Base-by-base conservation (phyloP, 2,113 vertebrate species). In the Nerophis lumbriciformis region DNA sequence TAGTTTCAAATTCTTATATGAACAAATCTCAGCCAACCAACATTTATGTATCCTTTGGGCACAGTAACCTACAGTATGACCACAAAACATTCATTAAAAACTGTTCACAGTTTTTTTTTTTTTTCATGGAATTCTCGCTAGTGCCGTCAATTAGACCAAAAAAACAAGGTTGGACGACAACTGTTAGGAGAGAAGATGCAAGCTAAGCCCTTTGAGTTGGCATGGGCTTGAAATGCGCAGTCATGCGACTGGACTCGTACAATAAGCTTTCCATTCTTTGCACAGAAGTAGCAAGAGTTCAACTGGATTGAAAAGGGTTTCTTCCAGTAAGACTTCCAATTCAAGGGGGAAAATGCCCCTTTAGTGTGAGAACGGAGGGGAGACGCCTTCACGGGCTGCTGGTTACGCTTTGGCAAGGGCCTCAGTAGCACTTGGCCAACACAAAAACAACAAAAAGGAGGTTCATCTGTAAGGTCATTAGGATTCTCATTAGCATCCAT, bases 311-410 rank as follows among this genome's bases (percentile, higher is more conserved):
- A 89, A 91, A 89, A 87, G 71, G 73, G 72, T 77, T 66, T 81
- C 73, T 79, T 78, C 6, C 3, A 76, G 80, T 87, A 85, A 63
- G 79, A 91, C 77, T 77, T 83, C 72, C 70, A 86, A 91, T 90
- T 90, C 84, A 82, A 59, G 85, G 80, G 90, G 79, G 79, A 85
- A 89, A 90, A 83, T 83, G 85, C 84, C 85, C 85, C 90, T 85
- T 87, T 86, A 90, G 90, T 92, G 92, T 93, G 91, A 92, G 88
- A 90, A 90, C 88, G 89, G 88, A 88, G 73, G 88, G 85, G 85
- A 92, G 92, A 95, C 90, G 93, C 94, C 94, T 96, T 98, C 94
- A 96, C 91, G 92, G 96, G 91, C 95, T 90, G 90, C 87, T 95
- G 92, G 86, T 91, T 93, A 91, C 89, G 90, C 90, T 89, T 95